Evolutionary conservation across 2,797 vertebrate species (phyloP), one percentile per base, ranked within the genome.

Genomic region (Natrix natrix): DNA sequence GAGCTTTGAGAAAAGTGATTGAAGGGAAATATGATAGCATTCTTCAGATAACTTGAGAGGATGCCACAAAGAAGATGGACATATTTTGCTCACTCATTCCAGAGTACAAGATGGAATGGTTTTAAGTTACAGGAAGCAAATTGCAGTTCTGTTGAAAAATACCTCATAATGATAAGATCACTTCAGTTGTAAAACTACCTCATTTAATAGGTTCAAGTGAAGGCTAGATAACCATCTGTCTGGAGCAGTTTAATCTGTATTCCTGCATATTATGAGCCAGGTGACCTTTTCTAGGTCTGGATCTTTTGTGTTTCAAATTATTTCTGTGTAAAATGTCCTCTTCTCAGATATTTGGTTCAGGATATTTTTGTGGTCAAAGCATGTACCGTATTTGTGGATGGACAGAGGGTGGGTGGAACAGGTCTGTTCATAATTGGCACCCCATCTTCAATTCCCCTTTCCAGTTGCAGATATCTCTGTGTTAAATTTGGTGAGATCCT

Each of bases 341-440:
- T 95, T 93, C 93, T 95, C 59, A 94, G 93, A 43, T 93, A 93
- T 92, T 66, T 90, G 88, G 3, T 92, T 95, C 66, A 83, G 20
- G 43, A 48, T 24, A 22, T 83, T 48, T 48, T 83, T 10, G 74
- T 48, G 20, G 37, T 24, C 74, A 83, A 83, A 37, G 32, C 1
- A 7, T 78, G 32, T 78, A 78, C 17, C 3, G 37, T 83, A 48
- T 83, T 83, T 83, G 17, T 78, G 37, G 20, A 78, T 48, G 43
- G 78, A 48, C 4, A 24, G 37, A 83, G 4, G 22, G 4, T 12
- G 78, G 10, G 43, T 83, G 43, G 10, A 24, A 48, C 78, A 83
- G 43, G 22, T 37, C 48, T 12, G 43, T 48, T 48, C 78, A 48
- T 48, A 83, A 24, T 48, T 48, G 43, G 22, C 78, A 24, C 4